Evolutionary conservation across 2,888 invertebrate genomes (phyloP).

Genomic region (Habrosyne pyritoides): DNA sequence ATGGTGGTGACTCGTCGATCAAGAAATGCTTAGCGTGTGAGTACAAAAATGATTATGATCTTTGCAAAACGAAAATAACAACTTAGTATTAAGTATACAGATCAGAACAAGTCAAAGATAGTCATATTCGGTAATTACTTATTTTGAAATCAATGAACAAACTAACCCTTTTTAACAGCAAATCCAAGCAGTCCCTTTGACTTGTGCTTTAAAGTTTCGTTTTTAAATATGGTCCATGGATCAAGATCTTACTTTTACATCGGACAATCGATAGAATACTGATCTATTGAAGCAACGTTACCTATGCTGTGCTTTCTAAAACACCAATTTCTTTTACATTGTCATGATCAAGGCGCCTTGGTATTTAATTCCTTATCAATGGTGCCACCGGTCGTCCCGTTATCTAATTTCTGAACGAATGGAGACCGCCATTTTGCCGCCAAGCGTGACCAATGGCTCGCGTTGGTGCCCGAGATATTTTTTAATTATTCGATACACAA

Average conservation of each 20-base stretch:
- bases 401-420: constrained; percentile 68
- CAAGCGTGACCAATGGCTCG: constrained; percentile 49
- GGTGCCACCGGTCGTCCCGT: constrained; percentile 62
- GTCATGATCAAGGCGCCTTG: constrained; percentile 45
- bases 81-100: too few species aligned
- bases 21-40: neutral
- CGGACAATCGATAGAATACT: neutral
- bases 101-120: too few species aligned
- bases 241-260: too few species aligned
- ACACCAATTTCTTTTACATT: constrained; percentile 59
- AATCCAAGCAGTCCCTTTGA: too few species aligned
- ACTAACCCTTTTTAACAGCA: too few species aligned
- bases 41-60: neutral
- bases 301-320: constrained; percentile 57
- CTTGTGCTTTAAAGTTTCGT: neutral
- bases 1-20: constrained; percentile 4
- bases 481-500: constrained; percentile 5
- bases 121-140: too few species aligned
- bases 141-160: too few species aligned
- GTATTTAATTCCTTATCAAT: constrained; percentile 69
- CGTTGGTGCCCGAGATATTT: constrained; percentile 28
- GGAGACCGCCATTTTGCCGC: constrained; percentile 39
- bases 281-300: constrained; percentile 35
- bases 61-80: neutral
- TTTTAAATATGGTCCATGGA: too few species aligned